phyloP scores from a whole-genome alignment of 2,797 vertebrate genomes.

The Pampus argenteus region DNA sequence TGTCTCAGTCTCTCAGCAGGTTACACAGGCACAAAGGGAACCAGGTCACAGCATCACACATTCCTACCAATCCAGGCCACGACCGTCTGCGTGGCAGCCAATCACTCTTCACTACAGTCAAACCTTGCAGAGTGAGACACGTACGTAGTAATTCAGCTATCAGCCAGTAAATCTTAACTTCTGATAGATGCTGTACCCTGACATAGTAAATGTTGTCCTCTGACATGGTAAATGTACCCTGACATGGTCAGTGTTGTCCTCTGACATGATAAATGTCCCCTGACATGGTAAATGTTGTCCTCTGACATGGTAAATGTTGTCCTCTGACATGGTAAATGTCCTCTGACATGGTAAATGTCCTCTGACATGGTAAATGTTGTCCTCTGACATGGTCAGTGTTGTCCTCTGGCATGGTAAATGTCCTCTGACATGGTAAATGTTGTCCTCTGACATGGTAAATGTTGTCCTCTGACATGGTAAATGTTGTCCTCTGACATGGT shows the following conservation, averaged over 20 bases:
- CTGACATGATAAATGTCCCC: neutral
- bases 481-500: neutral
- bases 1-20: neutral
- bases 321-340: no score
- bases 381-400: neutral
- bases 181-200: neutral
- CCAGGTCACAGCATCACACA: constrained; percentile 12
- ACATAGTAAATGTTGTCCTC: no score
- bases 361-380: no score
- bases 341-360: no score
- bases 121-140: neutral
- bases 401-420: no score
- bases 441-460: no score
- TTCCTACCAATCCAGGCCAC: constrained; percentile 30
- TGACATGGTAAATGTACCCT: no score
- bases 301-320: no score
- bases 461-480: no score
- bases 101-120: neutral
- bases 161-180: neutral
- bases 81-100: neutral
- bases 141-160: neutral
- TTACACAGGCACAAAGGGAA: neutral
- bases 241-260: no score
- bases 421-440: no score
- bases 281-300: neutral